Base-by-base conservation (phyloP, 2,888 invertebrate genomes). In the Ferdinandea cuprea region DNA sequence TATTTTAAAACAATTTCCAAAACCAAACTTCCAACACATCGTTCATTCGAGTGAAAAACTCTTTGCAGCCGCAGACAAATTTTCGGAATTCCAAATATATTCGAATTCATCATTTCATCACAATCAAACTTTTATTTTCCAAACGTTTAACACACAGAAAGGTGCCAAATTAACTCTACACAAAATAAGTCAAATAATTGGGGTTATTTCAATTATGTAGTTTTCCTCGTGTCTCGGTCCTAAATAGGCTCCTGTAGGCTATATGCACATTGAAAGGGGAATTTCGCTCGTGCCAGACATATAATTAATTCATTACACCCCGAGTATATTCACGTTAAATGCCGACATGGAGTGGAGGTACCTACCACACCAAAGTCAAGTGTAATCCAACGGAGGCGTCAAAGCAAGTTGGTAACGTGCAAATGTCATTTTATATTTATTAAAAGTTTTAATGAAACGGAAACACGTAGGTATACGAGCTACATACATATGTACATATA, bases 371-470 rank as follows among this genome's bases (percentile, higher is more conserved):
- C 73, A 73, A 73, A 73, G 73, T 73, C 73, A 72, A 72, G 66
- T 66, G 74, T 58, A 66, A 65, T 66, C 58, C 48, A 25, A 15
- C 15, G 48, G 40, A 65, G 58, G 74, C 65, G 65, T 66, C 65
- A 74, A 63, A 72, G 63, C 63, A 42, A 50, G 40, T 32, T 42
- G 54, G 58, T 63, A 30, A 58, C 74, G 48, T 61, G 63, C 76
- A 76, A 76, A 66, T 68, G 68, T 61, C 68, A 68, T 76, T 76
- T 68, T 52, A 54, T 76, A 76, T 76, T 76, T 76, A 68, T 61
- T 68, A 76, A 76, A 76, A 68, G 68, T 76, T 76, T 68, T 61
- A 76, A 76, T 76, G 76, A 68, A 76, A 76, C 68, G 61, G 52
- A 76, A 76, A 61, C 68, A 68, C 58, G 59, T 54, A n/a, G n/a